Evolutionary conservation across 1,140 invertebrate species (phyloP).

Genomic region (Calliphora vicina): DNA sequence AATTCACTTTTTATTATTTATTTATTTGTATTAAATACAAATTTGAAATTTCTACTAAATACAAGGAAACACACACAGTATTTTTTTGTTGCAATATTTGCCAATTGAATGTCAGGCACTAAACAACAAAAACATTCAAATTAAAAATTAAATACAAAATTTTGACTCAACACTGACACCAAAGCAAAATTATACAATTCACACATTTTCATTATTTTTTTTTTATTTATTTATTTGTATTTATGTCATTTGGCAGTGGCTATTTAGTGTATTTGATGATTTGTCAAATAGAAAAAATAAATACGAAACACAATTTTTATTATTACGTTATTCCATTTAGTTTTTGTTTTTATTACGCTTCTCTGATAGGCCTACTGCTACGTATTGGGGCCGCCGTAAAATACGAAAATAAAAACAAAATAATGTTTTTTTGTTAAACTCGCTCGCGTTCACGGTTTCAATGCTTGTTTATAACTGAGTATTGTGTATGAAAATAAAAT

Average conservation of each 20-base stretch:
- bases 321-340: slow-evolving; percentile 23
- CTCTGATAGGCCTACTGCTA: background rate
- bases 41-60: no score
- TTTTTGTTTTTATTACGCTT: background rate
- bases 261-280: background rate
- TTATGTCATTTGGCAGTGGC: background rate
- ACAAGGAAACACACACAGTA: no score
- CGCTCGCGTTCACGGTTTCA: background rate
- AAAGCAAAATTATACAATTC: background rate
- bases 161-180: no score
- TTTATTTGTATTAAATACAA: no score
- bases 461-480: slow-evolving; percentile 31
- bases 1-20: no score
- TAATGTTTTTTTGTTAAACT: background rate
- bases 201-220: no score
- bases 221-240: no score
- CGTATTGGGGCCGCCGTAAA: background rate
- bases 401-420: background rate
- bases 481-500: background rate
- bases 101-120: no score
- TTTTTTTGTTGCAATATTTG: no score
- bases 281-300: background rate
- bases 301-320: background rate
- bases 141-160: no score
- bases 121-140: no score